Conservation (phyloP, 2,888 invertebrate species). For the Xylota sylvarum region DNA sequence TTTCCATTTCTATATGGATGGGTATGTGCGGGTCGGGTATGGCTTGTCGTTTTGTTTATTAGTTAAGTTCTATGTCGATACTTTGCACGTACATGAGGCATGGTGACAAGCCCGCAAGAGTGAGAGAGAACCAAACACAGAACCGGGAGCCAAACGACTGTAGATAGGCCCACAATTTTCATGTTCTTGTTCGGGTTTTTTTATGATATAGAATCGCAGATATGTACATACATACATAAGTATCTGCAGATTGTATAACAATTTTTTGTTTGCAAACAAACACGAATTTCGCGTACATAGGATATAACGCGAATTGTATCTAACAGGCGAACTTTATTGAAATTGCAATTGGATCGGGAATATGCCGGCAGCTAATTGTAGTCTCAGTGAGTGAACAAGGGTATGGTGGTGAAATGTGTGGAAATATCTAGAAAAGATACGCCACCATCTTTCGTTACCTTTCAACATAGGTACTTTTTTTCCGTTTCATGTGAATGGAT, state of each 20-base stretch:
- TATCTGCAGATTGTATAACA: conserved; percentile 44
- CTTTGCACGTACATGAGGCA: background rate
- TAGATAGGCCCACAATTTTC: conserved; percentile 16
- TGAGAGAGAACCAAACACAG: conserved; percentile 13
- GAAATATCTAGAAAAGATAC: too few relatives aligned
- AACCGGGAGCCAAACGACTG: conserved; percentile 22
- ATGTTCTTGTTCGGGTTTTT: background rate
- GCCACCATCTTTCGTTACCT: too few relatives aligned
- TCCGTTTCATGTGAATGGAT: too few relatives aligned
- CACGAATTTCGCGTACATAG: conserved; percentile 27
- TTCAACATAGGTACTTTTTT: too few relatives aligned
- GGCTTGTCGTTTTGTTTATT: conserved; percentile 31
- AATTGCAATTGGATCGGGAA: too few relatives aligned
- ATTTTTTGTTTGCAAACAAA: conserved; percentile 61
- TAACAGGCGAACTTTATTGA: conserved; percentile 21
- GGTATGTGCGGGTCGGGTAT: conserved; percentile 13
- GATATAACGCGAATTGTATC: conserved; percentile 7
- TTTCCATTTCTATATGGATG: conserved; percentile 5
- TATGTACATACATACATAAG: too few relatives aligned
- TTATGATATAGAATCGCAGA: background rate
- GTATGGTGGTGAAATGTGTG: too few relatives aligned
- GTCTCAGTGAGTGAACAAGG: too few relatives aligned
- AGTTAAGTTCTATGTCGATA: background rate
- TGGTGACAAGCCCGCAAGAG: conserved; percentile 9
- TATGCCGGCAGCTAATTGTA: background rate